Conservation (phyloP, 2,888 invertebrate genomes). For the Keiferia lycopersicella region DNA sequence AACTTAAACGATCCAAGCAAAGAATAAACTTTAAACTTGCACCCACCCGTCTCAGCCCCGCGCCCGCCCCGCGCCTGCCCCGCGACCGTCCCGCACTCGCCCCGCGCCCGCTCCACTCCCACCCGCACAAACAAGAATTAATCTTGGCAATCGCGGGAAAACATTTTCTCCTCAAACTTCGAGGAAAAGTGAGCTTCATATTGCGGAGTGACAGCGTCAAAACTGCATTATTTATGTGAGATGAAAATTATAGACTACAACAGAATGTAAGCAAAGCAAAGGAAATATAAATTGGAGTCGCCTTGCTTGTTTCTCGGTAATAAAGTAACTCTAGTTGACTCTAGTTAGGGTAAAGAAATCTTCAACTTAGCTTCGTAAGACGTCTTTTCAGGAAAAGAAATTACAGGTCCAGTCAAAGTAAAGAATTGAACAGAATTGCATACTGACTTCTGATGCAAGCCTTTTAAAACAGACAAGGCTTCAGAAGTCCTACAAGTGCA, state of each 20-base stretch:
- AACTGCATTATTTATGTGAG: constrained; percentile 1
- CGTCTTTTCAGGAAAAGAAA: no score
- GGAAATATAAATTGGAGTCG: no score
- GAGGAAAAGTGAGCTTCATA: constrained; percentile 1
- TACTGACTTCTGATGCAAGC: no score
- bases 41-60: not conserved
- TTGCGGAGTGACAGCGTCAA: not conserved
- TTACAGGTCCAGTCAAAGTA: no score
- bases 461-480: not conserved
- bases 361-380: no score
- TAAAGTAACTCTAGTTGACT: not conserved
- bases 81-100: not conserved
- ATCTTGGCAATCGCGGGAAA: constrained; percentile 16
- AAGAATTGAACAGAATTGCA: no score
- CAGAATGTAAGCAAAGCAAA: not conserved
- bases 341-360: not conserved
- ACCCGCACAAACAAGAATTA: constrained; percentile 20
- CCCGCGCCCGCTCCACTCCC: no score
- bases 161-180: constrained; percentile 4
- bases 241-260: not conserved
- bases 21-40: constrained; percentile 18
- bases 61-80: not conserved
- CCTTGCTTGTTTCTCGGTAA: not conserved
- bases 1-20: constrained; percentile 15
- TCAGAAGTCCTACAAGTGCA: not conserved